These are phyloP conservation scores for Naja naja DNA, from an alignment of 2,113 vertebrate genomes.

Conservation along the genomic window DNA sequence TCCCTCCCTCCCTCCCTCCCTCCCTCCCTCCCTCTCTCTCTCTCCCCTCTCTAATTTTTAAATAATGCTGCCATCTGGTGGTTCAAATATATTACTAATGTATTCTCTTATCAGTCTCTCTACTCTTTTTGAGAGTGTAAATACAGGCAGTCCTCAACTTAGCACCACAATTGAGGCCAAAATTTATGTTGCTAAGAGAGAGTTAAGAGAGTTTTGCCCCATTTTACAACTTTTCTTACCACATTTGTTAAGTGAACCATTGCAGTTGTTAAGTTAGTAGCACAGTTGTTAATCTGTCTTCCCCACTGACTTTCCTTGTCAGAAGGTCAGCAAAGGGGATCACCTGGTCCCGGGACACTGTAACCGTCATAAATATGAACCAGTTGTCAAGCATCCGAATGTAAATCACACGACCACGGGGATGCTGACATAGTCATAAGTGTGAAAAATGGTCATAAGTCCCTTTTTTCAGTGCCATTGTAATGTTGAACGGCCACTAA, in stretches of 20 bases:
- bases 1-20: too few species aligned
- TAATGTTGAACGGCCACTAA: not conserved
- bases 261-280: not conserved
- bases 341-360: not conserved
- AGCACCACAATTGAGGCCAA: not conserved
- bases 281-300: not conserved
- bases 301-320: not conserved
- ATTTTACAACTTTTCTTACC: not conserved
- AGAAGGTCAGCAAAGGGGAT: not conserved
- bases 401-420: not conserved
- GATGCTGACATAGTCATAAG: not conserved
- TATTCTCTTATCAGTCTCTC: not conserved
- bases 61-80: slow-evolving; percentile 71
- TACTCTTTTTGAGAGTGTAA: not conserved
- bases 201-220: not conserved
- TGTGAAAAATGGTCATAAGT: not conserved
- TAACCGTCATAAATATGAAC: not conserved
- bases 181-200: not conserved
- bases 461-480: not conserved
- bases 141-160: not conserved
- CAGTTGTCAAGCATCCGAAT: not conserved
- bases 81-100: slow-evolving; percentile 3
- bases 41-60: not conserved
- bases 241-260: not conserved
- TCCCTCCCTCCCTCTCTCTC: too few species aligned